Conservation (phyloP, 1,140 invertebrate genomes). For the Procambarus clarkii region DNA sequence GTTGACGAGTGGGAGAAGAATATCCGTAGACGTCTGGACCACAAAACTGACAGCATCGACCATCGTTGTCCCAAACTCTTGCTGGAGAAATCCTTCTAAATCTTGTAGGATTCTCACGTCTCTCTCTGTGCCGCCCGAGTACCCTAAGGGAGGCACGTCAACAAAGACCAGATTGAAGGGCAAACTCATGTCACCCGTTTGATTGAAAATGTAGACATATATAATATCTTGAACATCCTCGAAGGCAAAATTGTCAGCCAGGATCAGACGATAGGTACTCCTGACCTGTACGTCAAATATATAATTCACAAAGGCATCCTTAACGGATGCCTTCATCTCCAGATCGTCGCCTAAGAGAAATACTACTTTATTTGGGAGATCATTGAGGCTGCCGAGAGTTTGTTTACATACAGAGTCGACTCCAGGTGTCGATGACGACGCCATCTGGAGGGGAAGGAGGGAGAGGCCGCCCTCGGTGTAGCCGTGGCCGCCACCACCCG, state of each 20-base stretch:
- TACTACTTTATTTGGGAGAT: conserved; percentile 26
- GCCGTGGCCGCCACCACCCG: conserved; percentile 19
- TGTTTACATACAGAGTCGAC: conserved; percentile 13
- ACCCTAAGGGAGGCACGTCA: conserved; percentile 24
- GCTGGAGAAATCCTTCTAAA: conserved; percentile 15
- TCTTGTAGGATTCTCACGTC: conserved; percentile 18
- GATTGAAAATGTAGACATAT: conserved; percentile 15
- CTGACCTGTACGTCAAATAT: conserved; percentile 7
- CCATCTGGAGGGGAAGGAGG: conserved; percentile 23
- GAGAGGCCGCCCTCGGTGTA: conserved; percentile 48
- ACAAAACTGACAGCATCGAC: conserved; percentile 21
- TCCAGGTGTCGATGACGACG: background rate
- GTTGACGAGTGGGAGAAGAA: conserved; percentile 23
- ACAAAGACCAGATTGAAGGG: conserved; percentile 39
- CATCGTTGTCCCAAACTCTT: conserved; percentile 6
- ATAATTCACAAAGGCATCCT: conserved; percentile 51
- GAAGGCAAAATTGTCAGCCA: background rate
- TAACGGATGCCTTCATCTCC: background rate
- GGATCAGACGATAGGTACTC: conserved; percentile 23
- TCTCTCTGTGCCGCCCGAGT: background rate
- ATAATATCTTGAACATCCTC: background rate
- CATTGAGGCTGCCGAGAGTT: background rate
- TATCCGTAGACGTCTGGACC: background rate
- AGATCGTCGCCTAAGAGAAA: conserved; percentile 33
- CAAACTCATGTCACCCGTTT: background rate